These are phyloP conservation scores for Lucilia cuprina DNA, from an alignment of 1,140 invertebrate genomes.

Conservation along the genomic window DNA sequence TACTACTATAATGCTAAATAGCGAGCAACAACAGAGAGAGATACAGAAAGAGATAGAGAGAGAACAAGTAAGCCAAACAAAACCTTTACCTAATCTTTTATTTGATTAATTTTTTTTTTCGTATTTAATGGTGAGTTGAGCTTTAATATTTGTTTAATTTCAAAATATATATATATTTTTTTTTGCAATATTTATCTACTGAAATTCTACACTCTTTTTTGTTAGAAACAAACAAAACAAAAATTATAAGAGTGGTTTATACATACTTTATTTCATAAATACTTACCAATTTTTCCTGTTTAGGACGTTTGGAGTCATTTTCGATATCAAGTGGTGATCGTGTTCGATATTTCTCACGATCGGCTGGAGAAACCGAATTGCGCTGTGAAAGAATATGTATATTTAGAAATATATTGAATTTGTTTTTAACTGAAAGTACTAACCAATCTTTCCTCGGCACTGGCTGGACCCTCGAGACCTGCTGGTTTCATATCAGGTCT, in stretches of 20 bases:
- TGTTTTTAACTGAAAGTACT: constrained; percentile 28
- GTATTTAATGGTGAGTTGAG: constrained; percentile 42
- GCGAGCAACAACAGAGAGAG: constrained; percentile 11
- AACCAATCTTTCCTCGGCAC: constrained; percentile 61
- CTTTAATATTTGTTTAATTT: constrained; percentile 26
- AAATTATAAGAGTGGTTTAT: not conserved
- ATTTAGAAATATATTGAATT: not conserved
- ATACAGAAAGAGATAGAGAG: constrained; percentile 3
- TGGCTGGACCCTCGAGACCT: constrained; percentile 59
- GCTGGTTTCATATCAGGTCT: constrained; percentile 61
- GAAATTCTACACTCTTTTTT: constrained; percentile 21
- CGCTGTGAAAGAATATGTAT: constrained; percentile 60
- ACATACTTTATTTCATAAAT: not conserved
- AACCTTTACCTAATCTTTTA: not conserved
- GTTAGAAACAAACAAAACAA: constrained; percentile 11
- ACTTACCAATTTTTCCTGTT: constrained; percentile 89
- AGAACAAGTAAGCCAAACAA: constrained; percentile 20
- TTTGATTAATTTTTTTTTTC: constrained; percentile 24
- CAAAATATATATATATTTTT: not conserved
- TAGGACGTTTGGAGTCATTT: constrained; percentile 76
- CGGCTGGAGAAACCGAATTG: constrained; percentile 87
- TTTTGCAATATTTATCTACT: not conserved
- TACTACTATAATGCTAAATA: constrained; percentile 20
- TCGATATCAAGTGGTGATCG: constrained; percentile 73
- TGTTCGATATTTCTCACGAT: constrained; percentile 85